Base-by-base conservation (phyloP, 2,888 invertebrate species). In the Tortrix viridana region DNA sequence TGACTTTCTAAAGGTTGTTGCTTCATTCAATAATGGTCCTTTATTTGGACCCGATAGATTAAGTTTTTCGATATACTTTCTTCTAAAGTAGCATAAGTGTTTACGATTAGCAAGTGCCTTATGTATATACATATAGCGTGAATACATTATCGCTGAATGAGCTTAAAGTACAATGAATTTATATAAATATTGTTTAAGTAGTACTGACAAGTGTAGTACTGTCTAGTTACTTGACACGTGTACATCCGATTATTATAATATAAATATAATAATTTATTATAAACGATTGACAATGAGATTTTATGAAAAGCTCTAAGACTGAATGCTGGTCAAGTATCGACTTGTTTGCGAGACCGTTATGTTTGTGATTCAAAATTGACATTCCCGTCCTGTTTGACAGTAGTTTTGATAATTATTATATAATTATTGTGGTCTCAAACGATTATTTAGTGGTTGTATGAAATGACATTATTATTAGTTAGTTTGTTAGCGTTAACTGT, bases 321-420 rank as follows among this genome's bases (percentile, higher is more conserved):
- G 74, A 74, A 62, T 59, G 67, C 72, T 74, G 74, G 72, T 72
- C 71, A 71, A 68, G 63, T 22, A 41, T 43, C 23, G 38, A 53
- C 20, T 26, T 61, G 52, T 63, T 50, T 55, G 41, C 23, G 65
- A 56, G 65, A 60, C 58, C 66, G 67, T n/a, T 65, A 57, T 49
- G 63, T 74, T 74, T 81, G 83, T 86, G 81, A 84, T 83, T 81
- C 77, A 76, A 82, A 84, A 83, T 82, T 81, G 68, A 84, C 88
- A 88, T 87, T 88, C 88, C 88, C 74, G 71, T 82, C 77, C 78
- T 74, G 71, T 78, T 67, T 72, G 73, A 76, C 76, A 72, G 73
- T 61, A 22, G 55, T 74, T 65, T 69, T 54, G 62, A 72, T 75
- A 75, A 73, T 77, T 76, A 76, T 76, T 60, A 77, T 77, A 62